These are phyloP conservation scores for Peribatodes rhomboidaria DNA, from an alignment of 2,888 invertebrate species.

Conservation along the genomic window DNA sequence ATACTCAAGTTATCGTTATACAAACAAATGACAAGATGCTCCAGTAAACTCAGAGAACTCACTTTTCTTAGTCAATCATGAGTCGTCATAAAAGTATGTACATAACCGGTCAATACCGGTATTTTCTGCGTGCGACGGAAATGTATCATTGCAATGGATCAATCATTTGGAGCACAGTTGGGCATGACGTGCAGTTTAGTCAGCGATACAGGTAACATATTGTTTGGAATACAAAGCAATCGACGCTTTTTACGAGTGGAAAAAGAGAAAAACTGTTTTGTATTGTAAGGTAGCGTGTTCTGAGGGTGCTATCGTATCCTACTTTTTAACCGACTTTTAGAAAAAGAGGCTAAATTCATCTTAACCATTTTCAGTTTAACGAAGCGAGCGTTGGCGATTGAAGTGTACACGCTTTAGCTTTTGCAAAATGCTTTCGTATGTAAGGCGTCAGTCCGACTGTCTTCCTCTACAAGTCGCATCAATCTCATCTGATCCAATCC, in stretches of 20 bases:
- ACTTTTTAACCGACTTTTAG: not conserved
- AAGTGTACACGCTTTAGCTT: too few species aligned
- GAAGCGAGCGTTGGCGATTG: too few species aligned
- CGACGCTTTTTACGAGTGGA: slow-evolving; percentile 29
- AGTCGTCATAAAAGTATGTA: not conserved
- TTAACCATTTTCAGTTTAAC: too few species aligned
- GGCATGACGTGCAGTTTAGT: slow-evolving; percentile 47
- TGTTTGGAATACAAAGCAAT: slow-evolving; percentile 41
- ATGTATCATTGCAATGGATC: slow-evolving; percentile 33
- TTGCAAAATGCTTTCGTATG: too few species aligned
- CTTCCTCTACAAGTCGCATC: too few species aligned
- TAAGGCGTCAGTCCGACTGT: too few species aligned
- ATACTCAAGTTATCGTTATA: too few species aligned
- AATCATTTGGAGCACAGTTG: slow-evolving; percentile 40
- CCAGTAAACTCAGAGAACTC: too few species aligned
- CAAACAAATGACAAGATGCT: too few species aligned
- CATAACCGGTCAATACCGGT: not conserved
- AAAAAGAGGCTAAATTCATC: not conserved
- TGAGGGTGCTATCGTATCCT: not conserved
- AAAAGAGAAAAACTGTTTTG: not conserved
- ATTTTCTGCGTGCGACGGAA: slow-evolving; percentile 14
- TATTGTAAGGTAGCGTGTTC: not conserved
- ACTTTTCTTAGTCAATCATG: too few species aligned
- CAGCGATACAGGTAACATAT: slow-evolving; percentile 42
- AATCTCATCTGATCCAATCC: too few species aligned